Percentiles rank a stretch among this genome's conserved stretches.
Conservation (phyloP, 2,113 vertebrate species). For the Tichodroma muraria region DNA sequence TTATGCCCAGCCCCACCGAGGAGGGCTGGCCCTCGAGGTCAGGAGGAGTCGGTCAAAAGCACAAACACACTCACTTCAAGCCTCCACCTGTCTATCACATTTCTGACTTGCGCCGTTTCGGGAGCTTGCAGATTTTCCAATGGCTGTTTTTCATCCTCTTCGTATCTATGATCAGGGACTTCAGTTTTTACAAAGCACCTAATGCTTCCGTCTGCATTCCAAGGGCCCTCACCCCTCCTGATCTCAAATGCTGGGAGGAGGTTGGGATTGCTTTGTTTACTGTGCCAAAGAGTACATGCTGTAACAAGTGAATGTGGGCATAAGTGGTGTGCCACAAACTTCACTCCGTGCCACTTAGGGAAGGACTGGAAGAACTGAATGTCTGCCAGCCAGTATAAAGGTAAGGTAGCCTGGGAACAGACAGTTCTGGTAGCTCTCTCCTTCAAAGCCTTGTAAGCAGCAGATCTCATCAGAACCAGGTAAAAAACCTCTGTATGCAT, state of each 20-base stretch:
- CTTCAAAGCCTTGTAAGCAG: slow-evolving; percentile 15
- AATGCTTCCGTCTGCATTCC: background rate
- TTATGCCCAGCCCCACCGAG: background rate
- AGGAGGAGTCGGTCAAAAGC: background rate
- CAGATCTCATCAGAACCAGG: slow-evolving; percentile 47
- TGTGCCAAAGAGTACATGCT: slow-evolving; percentile 34
- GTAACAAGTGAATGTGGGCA: slow-evolving; percentile 52
- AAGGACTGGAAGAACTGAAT: slow-evolving; percentile 43
- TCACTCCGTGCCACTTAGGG: background rate
- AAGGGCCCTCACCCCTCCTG: background rate
- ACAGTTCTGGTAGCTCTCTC: slow-evolving; percentile 31
- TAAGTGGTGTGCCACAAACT: slow-evolving; percentile 40
- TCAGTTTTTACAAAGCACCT: background rate
- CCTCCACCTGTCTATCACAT: background rate
- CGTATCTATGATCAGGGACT: background rate
- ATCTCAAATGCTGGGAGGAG: background rate
- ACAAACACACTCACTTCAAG: background rate
- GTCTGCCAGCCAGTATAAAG: slow-evolving; percentile 36
- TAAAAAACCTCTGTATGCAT: slow-evolving; percentile 14
- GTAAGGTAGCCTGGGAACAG: slow-evolving; percentile 36
- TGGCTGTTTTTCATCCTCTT: background rate
- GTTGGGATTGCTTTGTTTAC: slow-evolving; percentile 31
- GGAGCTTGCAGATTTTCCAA: background rate
- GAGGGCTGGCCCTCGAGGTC: background rate
- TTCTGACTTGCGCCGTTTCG: fast-evolving